A percentile compares a stretch with the other conserved stretches of the same genome.
Evolutionary conservation across 2,888 invertebrate species (phyloP).

Genomic region (Spilosoma lubricipeda): DNA sequence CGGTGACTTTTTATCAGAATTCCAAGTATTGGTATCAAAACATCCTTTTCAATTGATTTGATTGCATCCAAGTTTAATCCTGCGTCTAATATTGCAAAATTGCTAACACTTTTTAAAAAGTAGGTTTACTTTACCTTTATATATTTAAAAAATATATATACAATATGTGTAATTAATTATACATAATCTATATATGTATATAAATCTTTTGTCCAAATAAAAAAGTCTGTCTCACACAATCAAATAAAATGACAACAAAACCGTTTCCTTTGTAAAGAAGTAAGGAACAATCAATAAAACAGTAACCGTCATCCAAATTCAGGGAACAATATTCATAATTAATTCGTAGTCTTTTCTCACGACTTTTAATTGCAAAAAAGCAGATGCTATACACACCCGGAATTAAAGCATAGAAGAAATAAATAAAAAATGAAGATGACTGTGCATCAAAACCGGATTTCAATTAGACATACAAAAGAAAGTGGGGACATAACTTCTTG

Average conservation of each 20-base stretch:
- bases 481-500: conserved; percentile 79
- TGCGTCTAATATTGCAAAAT: too few species aligned
- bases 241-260: conserved; percentile 36
- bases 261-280: conserved; percentile 39
- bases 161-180: too few species aligned
- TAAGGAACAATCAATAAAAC: conserved; percentile 32
- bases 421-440: conserved; percentile 81
- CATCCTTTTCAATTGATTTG: neutral
- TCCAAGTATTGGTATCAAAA: neutral
- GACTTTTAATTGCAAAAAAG: conserved; percentile 80
- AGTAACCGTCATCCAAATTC: conserved; percentile 42
- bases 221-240: conserved; percentile 18
- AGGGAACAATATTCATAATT: conserved; percentile 63
- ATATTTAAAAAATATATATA: too few species aligned
- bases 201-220: neutral
- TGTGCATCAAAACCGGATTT: conserved; percentile 82
- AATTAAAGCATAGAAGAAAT: conserved; percentile 72
- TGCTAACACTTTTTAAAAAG: too few species aligned
- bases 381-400: conserved; percentile 78
- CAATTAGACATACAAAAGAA: conserved; percentile 82
- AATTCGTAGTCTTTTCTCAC: conserved; percentile 81
- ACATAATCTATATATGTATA: too few species aligned
- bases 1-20: neutral
- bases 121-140: too few species aligned
- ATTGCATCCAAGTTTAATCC: too few species aligned